Base-by-base conservation (phyloP, 2,113 vertebrate genomes). In the Dicaeum eximium region DNA sequence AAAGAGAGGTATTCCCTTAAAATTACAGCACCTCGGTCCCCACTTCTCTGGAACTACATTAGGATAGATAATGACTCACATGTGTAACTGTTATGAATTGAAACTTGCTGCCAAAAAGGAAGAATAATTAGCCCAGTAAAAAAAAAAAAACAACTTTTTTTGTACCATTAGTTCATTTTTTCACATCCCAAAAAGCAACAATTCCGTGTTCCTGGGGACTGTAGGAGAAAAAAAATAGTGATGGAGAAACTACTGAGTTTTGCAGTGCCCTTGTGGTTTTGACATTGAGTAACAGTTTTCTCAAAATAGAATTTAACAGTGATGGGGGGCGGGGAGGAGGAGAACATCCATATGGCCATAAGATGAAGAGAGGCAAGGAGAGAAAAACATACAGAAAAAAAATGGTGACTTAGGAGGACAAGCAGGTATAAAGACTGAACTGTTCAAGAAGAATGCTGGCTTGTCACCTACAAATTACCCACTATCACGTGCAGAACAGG, bases 261-360 rank as follows among this genome's bases (percentile, higher is more conserved):
- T 82, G 13, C 37, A 2, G 1, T 47, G 17, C 6, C 30, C 45
- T 79, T 54, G 15, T 47, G 27, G n/a, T 61, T 81, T 65, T 45
- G 22, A 65, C 7, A 7, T n/a, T 56, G 31, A 86, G 8, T 25
- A 60, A 50, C 13, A 31, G 4, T 54, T 40, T 61, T 25, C 77
- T 79, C 21, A 48, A 86, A 89, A 67, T 3, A 58, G 21, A 53
- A 58, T 31, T 47, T 73, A 53, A 72, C 57, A 17, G 19, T 21
- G 20, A 9, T 3, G 1, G 7, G 2, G 1, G 8, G 8, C 2
- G 5, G 24, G 20, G 15, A 65, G 7, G 16, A 30, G 5, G 19
- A 51, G 31, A n/a, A 30, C 40, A 47, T 30, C 14, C 23, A n/a
- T 14, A 12, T 7, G 13, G 42, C 18, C 21, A 13, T 8, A 42